Evolutionary conservation across 2,888 invertebrate species (phyloP), one percentile per base, ranked within the genome.

Genomic region (Osmoderma eremita): DNA sequence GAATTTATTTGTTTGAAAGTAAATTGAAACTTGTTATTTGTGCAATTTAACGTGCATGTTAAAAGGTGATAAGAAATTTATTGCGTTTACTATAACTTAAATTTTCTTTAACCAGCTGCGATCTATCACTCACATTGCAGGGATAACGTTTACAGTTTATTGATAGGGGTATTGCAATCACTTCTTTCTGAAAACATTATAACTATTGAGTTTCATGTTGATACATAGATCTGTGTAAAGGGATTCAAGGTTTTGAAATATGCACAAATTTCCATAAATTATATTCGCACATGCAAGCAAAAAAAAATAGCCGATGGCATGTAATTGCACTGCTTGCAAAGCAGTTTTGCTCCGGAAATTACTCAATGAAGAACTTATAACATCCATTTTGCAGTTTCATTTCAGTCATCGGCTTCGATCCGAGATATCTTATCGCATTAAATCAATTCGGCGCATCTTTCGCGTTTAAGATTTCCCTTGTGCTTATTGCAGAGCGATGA

Each of bases 251-350:
- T 12, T 54, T 39, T 39, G 39, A 39, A 3, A 54, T 50, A 20
- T 54, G 41, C 18, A 56, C 13, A 13, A 41, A 20, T n/a, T 5
- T n/a, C n/a, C 4, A 53, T 38, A 54, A 41, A 58, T 41, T 45
- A 42, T 22, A 6, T n/a, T 22, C 41, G 42, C 6, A 6, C 41
- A 41, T 17, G 20, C 22, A 15, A 41, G 41, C n/a, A 10, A 24
- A 13, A 58, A 58, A 13, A 42, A 58, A 42, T 42, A 13, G 56
- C 6, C 13, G 6, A 3, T 58, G 8, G 15, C 10, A 22, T 20
- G 22, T 22, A 22, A 41, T 58, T 58, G 18, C 41, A 42, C 13
- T 42, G 50, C 38, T 30, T 53, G 36, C 30, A 42, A 58, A 41
- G 42, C 56, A 15, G 15, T 58, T 17, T 45, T 53, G 53, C 53